Conservation (phyloP, 2,888 invertebrate genomes). For the Nymphalis c-album region DNA sequence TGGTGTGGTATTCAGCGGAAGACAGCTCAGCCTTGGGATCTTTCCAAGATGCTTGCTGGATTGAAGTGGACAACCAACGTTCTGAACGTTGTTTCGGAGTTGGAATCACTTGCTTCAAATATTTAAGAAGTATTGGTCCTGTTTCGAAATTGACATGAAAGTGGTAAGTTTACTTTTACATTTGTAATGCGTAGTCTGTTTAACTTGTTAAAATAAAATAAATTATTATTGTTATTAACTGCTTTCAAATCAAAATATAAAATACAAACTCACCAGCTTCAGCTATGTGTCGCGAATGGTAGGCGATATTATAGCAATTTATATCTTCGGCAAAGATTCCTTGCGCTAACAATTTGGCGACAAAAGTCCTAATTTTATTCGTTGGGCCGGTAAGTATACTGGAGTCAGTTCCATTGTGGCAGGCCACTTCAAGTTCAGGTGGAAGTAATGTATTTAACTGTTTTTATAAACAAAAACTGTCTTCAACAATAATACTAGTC, state of each 20-base stretch:
- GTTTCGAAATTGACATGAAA: no score
- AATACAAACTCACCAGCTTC: conserved; percentile 74
- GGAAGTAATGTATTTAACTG: conserved; percentile 56
- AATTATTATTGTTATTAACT: no score
- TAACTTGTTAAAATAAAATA: no score
- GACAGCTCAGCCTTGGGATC: conserved; percentile 83
- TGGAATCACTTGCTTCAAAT: conserved; percentile 84
- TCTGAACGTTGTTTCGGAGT: conserved; percentile 84
- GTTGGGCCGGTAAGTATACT: conserved; percentile 54
- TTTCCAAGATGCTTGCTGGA: conserved; percentile 87
- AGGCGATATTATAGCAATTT: no score
- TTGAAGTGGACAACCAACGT: conserved; percentile 93
- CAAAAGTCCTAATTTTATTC: conserved; percentile 1
- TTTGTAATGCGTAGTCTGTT: no score
- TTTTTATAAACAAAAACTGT: no score
- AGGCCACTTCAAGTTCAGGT: conserved; percentile 84
- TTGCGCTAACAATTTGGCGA: not conserved
- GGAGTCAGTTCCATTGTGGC: conserved; percentile 88
- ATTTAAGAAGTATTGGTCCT: conserved; percentile 85
- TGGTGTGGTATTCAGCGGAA: conserved; percentile 94
- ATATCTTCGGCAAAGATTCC: no score
- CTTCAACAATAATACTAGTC: no score
- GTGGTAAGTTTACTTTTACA: no score
- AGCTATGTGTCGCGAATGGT: conserved; percentile 92
- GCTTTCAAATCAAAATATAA: not conserved